Evolutionary conservation across 2,113 vertebrate species (phyloP).

Genomic region (Carettochelys insculpta): DNA sequence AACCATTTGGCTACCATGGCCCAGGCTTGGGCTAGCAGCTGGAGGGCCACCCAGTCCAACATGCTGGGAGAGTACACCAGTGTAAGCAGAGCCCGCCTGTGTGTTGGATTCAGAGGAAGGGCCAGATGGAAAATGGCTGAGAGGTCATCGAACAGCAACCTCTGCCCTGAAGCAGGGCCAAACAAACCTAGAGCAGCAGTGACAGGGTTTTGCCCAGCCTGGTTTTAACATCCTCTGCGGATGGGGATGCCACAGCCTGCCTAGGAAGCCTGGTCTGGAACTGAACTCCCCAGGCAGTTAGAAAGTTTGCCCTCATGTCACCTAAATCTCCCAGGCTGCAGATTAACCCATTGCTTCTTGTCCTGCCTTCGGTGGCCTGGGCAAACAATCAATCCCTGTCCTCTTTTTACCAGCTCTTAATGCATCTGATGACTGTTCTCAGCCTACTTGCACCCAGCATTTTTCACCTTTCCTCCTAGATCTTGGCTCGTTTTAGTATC

Average conservation of each 20-base stretch:
- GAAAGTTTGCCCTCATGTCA: not conserved
- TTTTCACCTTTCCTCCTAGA: not conserved
- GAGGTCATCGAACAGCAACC: too few species aligned
- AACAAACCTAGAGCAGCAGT: not conserved
- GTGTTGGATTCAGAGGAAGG: not conserved
- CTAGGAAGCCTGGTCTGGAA: not conserved
- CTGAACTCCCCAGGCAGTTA: not conserved
- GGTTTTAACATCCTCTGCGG: too few species aligned
- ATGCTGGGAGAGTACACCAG: not conserved
- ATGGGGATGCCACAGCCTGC: not conserved
- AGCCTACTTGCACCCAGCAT: not conserved
- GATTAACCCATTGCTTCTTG: not conserved
- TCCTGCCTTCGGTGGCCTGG: not conserved
- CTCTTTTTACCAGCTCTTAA: not conserved
- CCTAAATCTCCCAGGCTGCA: not conserved
- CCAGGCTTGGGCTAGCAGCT: not conserved
- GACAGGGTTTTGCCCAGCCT: not conserved
- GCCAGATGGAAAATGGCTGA: too few species aligned
- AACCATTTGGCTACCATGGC: not conserved
- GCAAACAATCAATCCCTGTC: not conserved
- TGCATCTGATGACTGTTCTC: not conserved
- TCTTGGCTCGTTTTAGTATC: not conserved
- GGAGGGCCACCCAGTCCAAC: not conserved
- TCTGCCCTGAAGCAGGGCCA: not conserved
- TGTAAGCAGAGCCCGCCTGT: not conserved